Evolutionary conservation across 2,888 invertebrate species (phyloP).

Genomic region (Baronia brevicornis): DNA sequence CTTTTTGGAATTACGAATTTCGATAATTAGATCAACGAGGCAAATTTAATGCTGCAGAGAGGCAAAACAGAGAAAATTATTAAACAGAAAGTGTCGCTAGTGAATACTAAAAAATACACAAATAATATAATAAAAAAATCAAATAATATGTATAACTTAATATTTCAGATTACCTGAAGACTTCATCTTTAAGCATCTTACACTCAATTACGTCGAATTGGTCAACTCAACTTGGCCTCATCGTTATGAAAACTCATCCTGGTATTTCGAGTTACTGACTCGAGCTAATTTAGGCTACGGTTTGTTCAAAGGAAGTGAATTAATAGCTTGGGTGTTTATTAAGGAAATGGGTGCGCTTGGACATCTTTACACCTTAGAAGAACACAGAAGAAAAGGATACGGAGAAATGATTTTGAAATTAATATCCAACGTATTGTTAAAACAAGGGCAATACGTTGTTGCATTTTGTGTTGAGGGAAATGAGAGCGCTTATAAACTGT

Average conservation of each 20-base stretch:
- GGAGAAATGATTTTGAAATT: constrained; percentile 18
- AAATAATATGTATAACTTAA: neutral
- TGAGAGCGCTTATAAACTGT: constrained; percentile 13
- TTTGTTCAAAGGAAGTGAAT: constrained; percentile 20
- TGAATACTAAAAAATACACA: too few species aligned
- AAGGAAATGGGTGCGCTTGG: constrained; percentile 26
- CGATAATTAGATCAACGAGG: too few species aligned
- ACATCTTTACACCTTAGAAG: constrained; percentile 24
- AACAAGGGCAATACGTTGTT: constrained; percentile 12
- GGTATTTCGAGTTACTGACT: constrained; percentile 22
- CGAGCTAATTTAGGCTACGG: constrained; percentile 24
- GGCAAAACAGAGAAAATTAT: too few species aligned
- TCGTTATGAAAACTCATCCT: constrained; percentile 28
- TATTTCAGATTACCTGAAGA: constrained; percentile 31
- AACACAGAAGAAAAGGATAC: constrained; percentile 22
- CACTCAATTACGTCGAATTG: constrained; percentile 27
- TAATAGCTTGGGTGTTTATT: constrained; percentile 25
- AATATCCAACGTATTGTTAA: constrained; percentile 14
- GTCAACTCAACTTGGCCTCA: constrained; percentile 42
- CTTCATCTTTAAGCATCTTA: constrained; percentile 27
- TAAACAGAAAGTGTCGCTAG: too few species aligned
- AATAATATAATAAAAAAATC: too few species aligned
- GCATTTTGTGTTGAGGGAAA: constrained; percentile 17
- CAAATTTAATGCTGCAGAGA: too few species aligned
- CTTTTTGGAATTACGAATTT: too few species aligned